phyloP scores from a whole-genome alignment of 2,888 invertebrate species.

The Agrotis segetum region DNA sequence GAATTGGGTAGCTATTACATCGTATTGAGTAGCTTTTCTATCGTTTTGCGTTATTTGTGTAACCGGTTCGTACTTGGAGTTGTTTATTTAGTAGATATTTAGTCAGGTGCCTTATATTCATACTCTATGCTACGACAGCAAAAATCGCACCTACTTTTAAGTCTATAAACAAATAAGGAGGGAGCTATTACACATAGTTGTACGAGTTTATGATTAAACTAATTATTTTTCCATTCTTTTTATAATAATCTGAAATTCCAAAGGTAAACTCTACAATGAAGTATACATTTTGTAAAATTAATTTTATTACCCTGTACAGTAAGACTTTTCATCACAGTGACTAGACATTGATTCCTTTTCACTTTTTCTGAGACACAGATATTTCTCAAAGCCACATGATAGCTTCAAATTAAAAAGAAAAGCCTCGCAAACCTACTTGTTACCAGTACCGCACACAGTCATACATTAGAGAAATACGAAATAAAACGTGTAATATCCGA shows the following conservation, averaged over 20 bases:
- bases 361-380: no score
- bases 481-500: constrained; percentile 67
- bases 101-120: neutral
- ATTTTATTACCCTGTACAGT: no score
- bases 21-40: neutral
- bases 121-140: no score
- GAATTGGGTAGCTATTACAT: neutral
- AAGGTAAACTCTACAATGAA: no score
- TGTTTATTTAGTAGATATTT: neutral
- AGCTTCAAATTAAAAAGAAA: constrained; percentile 44
- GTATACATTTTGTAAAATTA: no score
- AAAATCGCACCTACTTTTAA: neutral
- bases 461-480: constrained; percentile 58
- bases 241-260: no score
- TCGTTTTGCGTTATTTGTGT: constrained; percentile 4
- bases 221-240: no score
- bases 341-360: neutral
- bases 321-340: no score
- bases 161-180: neutral
- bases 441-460: constrained; percentile 33
- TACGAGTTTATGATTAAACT: no score
- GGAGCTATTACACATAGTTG: neutral
- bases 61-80: neutral
- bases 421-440: constrained; percentile 35
- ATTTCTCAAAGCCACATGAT: constrained; percentile 3